Conservation (phyloP, 2,113 vertebrate genomes). For the Engystomops pustulosus region DNA sequence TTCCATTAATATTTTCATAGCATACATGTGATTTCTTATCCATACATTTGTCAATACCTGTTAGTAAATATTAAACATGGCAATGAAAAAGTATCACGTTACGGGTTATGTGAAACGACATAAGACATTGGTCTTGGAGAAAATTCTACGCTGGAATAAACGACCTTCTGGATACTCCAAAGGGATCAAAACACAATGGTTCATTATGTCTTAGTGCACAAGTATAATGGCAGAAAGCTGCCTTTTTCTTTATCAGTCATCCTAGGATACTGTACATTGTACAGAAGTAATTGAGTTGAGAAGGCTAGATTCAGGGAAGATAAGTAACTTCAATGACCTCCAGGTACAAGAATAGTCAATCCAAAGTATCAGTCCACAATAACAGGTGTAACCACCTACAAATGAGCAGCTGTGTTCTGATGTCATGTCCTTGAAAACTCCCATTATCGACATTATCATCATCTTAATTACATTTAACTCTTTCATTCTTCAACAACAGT, state of each 20-base stretch:
- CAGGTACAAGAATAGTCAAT: constrained; percentile 27
- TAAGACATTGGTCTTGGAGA: background rate
- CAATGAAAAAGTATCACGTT: too few species aligned
- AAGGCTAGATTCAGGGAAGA: constrained; percentile 32
- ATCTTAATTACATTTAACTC: background rate
- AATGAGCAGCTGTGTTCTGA: background rate
- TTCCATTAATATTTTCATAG: too few species aligned
- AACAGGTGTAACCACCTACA: background rate
- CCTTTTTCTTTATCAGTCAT: constrained; percentile 36
- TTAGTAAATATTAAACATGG: too few species aligned
- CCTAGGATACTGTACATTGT: constrained; percentile 22
- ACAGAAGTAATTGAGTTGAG: constrained; percentile 20
- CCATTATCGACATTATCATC: background rate
- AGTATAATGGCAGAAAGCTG: constrained; percentile 26
- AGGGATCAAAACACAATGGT: constrained; percentile 20
- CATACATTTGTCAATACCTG: too few species aligned
- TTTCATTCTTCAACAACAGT: background rate
- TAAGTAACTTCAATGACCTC: constrained; percentile 36
- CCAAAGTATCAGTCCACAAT: background rate
- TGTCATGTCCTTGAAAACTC: constrained; percentile 21
- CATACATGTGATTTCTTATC: too few species aligned
- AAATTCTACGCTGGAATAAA: background rate
- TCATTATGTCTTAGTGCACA: constrained; percentile 16
- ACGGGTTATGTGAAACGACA: background rate
- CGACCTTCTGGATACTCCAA: background rate